Evolutionary conservation across 2,888 invertebrate species (phyloP).

Genomic region (Cosmopolites sordidus): DNA sequence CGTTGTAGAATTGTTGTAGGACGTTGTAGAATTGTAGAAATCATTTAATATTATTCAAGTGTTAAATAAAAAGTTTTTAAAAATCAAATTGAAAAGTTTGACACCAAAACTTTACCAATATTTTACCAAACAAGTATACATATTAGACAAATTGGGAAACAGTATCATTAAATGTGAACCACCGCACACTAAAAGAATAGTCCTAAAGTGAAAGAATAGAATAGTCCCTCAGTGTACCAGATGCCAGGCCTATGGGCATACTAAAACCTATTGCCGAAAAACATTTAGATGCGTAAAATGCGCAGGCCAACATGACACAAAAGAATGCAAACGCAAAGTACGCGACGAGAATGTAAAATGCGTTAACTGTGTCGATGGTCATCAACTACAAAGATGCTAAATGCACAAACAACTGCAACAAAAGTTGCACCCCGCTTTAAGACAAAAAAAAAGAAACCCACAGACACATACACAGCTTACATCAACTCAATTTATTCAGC

Average conservation of each 20-base stretch:
- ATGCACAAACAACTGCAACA: slow-evolving; percentile 20
- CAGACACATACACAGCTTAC: slow-evolving; percentile 2
- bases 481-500: not conserved
- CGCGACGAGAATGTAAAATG: slow-evolving; percentile 10
- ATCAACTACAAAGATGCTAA: slow-evolving; percentile 32
- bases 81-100: too few species aligned
- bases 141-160: too few species aligned
- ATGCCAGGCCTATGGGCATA: slow-evolving; percentile 31
- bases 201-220: slow-evolving; percentile 28
- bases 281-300: slow-evolving; percentile 31
- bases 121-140: too few species aligned
- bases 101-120: too few species aligned
- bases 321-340: not conserved
- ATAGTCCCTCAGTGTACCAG: slow-evolving; percentile 27
- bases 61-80: too few species aligned
- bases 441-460: slow-evolving; percentile 3
- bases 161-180: too few species aligned
- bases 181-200: not conserved
- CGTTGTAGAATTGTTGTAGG: too few species aligned
- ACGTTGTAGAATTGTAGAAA: too few species aligned
- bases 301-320: slow-evolving; percentile 26
- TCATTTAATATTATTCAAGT: too few species aligned
- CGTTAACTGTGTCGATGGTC: slow-evolving; percentile 25
- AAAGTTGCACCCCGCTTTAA: too few species aligned
- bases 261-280: slow-evolving; percentile 29